A percentile compares a stretch with the other conserved stretches of the same genome.
Conservation (phyloP, 2,888 invertebrate species). For the Euplexia lucipara region DNA sequence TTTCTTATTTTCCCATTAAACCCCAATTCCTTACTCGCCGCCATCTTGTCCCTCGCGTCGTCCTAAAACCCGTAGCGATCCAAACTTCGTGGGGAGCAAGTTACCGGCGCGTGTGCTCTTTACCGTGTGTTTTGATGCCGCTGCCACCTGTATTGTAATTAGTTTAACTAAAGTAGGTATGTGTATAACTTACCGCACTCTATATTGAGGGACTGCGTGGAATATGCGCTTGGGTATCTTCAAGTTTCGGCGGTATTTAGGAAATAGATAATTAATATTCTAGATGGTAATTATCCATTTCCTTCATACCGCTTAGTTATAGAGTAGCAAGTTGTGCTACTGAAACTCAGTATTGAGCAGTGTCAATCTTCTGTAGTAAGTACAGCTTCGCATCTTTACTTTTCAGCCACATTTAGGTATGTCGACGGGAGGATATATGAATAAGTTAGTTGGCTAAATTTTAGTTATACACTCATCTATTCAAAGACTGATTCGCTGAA, state of each 20-base stretch:
- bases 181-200: slow-evolving; percentile 62
- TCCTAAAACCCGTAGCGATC: slow-evolving; percentile 74
- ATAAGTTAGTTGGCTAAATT: no score
- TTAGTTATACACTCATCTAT: no score
- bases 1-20: neutral
- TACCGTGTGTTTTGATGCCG: slow-evolving; percentile 79
- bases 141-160: slow-evolving; percentile 88
- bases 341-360: no score
- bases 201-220: slow-evolving; percentile 24
- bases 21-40: slow-evolving; percentile 39
- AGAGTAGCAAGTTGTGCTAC: no score
- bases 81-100: slow-evolving; percentile 79
- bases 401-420: no score
- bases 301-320: no score
- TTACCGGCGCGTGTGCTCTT: slow-evolving; percentile 83
- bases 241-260: neutral
- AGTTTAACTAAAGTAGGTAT: slow-evolving; percentile 79
- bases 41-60: slow-evolving; percentile 43
- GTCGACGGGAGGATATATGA: no score
- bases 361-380: no score
- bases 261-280: no score
- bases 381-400: no score
- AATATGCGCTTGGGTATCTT: slow-evolving; percentile 18
- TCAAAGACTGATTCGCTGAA: slow-evolving; percentile 16
- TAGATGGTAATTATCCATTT: no score